Conservation (phyloP, 2,797 vertebrate species). For the Anguilla marmorata region DNA sequence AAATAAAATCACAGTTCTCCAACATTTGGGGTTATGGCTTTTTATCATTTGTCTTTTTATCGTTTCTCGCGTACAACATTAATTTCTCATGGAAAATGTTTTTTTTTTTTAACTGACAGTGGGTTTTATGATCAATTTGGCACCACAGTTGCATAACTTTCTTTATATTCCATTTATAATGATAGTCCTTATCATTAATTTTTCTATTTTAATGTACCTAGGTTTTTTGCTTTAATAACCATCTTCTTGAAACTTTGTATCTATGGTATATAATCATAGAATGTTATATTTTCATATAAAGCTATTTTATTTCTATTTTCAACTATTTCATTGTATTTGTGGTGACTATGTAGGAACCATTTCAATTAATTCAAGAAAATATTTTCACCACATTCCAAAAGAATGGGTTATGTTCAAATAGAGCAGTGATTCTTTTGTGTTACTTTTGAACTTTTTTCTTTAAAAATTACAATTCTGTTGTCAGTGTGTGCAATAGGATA, state of each 20-base stretch:
- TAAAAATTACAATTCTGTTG: conserved; percentile 55
- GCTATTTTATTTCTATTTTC: conserved; percentile 83
- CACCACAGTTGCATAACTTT: conserved; percentile 51
- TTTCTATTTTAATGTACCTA: conserved; percentile 77
- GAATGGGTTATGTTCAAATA: conserved; percentile 50
- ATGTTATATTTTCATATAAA: conserved; percentile 96
- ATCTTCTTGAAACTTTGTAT: conserved; percentile 84
- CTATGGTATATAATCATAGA: conserved; percentile 90
- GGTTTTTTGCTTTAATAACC: conserved; percentile 82
- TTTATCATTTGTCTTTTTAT: conserved; percentile 38
- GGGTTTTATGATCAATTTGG: conserved; percentile 50
- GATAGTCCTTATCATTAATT: conserved; percentile 67
- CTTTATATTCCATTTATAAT: conserved; percentile 56
- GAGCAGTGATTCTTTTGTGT: conserved; percentile 84
- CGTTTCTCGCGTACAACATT: conserved; percentile 30
- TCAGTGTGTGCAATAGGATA: conserved; percentile 80
- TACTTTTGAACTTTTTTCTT: conserved; percentile 58
- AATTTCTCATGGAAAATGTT: conserved; percentile 30
- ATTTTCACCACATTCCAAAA: conserved; percentile 73
- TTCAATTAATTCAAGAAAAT: conserved; percentile 75
- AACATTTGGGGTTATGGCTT: conserved; percentile 85
- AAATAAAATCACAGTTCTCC: conserved; percentile 78
- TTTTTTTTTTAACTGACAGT: conserved; percentile 49
- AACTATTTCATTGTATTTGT: conserved; percentile 73
- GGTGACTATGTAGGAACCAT: conserved; percentile 73